Base-by-base conservation (phyloP, 2,113 vertebrate species). In the human region DNA sequence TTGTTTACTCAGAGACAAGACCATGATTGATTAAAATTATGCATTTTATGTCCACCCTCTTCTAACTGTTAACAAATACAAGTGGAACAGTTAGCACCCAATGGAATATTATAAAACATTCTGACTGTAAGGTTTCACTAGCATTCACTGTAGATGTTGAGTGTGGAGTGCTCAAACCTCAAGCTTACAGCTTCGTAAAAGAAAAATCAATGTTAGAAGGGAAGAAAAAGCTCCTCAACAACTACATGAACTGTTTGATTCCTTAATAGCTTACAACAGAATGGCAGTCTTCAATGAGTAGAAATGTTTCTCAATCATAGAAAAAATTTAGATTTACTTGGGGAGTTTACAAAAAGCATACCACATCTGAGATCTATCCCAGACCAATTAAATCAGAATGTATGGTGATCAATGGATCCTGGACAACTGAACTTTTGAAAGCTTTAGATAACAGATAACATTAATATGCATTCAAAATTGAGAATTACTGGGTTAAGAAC, bases 1-100 rank as follows among this genome's bases (percentile, higher is more conserved):
- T 89, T 96, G 52, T 93, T 97, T 97, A 92, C 43, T 78, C n/a
- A 89, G 72, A 93, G 78, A 70, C 76, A 79, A 89, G 45, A 82
- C 38, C 2, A 38, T 82, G 87, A 91, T 52, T 89, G 82, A 96
- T 38, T 94, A 68, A 91, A 32, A 89, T 92, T 89, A 92, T 27
- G 61, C 22, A 88, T 13, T 11, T 48, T 48, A 93, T 86, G 59
- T 64, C 93, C 87, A 70, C 43, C 14, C 72, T 92, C 68, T 76
- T 55, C 86, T 82, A 75, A 90, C 68, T 89, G 45, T 84, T 95
- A 84, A 90, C 97, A 93, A 80, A 72, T 94, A 23, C 61, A 95
- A 73, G 38, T 79, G 38, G 11, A 93, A 91, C 30, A 78, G 45
- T 38, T 75, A 45, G 52, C 70, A 73, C 52, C 32, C 61, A 75